Evolutionary conservation across 1,140 invertebrate species (phyloP).

Genomic region (Cyclargus thomasi): DNA sequence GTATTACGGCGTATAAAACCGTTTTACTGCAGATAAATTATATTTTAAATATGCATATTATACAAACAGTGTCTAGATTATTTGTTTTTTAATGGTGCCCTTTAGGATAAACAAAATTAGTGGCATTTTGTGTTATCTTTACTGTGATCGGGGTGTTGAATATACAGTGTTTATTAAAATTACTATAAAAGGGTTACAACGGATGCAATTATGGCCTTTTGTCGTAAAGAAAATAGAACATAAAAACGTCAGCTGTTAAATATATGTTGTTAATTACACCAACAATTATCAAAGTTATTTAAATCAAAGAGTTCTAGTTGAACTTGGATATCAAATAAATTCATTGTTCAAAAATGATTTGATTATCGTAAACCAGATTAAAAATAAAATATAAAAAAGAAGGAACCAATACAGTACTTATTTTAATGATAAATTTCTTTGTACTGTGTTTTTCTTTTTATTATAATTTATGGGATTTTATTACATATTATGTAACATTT

Average conservation of each 20-base stretch:
- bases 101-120: background rate
- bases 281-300: no score
- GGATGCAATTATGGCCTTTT: background rate
- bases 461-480: no score
- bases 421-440: no score
- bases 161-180: background rate
- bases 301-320: no score
- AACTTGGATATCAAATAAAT: no score
- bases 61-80: background rate
- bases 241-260: background rate
- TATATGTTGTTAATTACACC: background rate
- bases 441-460: no score
- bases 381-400: no score
- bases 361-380: no score
- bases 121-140: background rate
- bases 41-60: background rate
- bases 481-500: no score
- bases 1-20: background rate
- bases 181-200: background rate
- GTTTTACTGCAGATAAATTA: conserved; percentile 1
- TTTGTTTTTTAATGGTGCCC: background rate
- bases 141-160: background rate
- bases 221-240: background rate
- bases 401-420: no score
- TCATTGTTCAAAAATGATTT: no score